These are phyloP conservation scores for Drosophila azteca DNA, from an alignment of 1,140 invertebrate species.

Conservation along the genomic window DNA sequence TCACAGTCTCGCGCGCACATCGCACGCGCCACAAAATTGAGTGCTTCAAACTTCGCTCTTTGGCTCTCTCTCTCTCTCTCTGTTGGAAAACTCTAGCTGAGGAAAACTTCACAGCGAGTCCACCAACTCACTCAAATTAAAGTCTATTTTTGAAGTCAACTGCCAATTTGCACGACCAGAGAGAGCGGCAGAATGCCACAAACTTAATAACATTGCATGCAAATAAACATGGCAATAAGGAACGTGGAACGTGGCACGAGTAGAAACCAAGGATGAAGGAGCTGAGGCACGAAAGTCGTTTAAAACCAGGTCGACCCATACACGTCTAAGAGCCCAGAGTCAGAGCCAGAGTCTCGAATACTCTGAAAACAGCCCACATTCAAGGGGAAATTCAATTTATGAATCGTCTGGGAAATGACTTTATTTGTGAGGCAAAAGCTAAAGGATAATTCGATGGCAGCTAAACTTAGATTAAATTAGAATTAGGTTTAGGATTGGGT, in stretches of 20 bases:
- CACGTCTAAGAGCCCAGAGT: too few relatives aligned
- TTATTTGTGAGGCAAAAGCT: too few relatives aligned
- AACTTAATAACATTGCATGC: slow-evolving; percentile 69
- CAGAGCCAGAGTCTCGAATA: too few relatives aligned
- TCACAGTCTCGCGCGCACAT: slow-evolving; percentile 63
- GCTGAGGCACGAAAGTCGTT: slow-evolving; percentile 44
- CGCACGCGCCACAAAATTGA: slow-evolving; percentile 67
- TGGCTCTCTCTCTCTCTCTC: neutral
- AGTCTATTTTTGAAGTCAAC: slow-evolving; percentile 74
- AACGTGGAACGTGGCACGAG: too few relatives aligned
- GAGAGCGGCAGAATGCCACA: slow-evolving; percentile 21
- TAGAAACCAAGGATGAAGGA: too few relatives aligned
- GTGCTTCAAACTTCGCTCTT: slow-evolving; percentile 63
- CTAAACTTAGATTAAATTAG: too few relatives aligned
- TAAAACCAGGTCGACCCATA: slow-evolving; percentile 43
- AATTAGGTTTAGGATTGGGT: too few relatives aligned
- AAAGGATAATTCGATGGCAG: too few relatives aligned
- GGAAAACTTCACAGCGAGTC: slow-evolving; percentile 50
- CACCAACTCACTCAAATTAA: slow-evolving; percentile 62
- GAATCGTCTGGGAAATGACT: too few relatives aligned
- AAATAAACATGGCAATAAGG: slow-evolving; percentile 66
- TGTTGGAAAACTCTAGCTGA: neutral
- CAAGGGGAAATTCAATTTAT: neutral
- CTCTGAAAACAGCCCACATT: neutral
- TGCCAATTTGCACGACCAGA: slow-evolving; percentile 62